These are phyloP conservation scores for Cerastoderma edule DNA, from an alignment of 2,888 invertebrate species.

Conservation along the genomic window DNA sequence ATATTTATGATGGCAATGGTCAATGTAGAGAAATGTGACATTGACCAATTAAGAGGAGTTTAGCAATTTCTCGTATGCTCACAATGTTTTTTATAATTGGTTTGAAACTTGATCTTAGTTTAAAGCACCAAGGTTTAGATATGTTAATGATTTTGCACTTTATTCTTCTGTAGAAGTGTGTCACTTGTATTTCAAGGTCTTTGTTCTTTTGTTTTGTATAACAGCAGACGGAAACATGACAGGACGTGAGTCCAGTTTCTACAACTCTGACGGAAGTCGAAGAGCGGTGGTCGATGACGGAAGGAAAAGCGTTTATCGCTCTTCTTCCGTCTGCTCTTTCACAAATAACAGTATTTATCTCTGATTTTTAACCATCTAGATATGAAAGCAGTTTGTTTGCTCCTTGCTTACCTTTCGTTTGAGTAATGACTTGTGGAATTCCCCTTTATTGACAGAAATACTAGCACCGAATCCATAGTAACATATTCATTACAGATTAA, in stretches of 20 bases:
- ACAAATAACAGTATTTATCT: slow-evolving; percentile 60
- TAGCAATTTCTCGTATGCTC: neutral
- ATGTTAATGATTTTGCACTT: neutral
- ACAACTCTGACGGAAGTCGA: slow-evolving; percentile 57
- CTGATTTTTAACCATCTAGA: slow-evolving; percentile 27
- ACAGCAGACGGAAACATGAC: slow-evolving; percentile 54
- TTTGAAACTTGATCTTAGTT: too few species aligned
- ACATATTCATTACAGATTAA: too few species aligned
- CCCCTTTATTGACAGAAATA: slow-evolving; percentile 9
- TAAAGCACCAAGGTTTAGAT: too few species aligned
- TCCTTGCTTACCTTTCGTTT: slow-evolving; percentile 20
- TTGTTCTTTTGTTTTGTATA: slow-evolving; percentile 19
- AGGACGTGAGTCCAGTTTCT: slow-evolving; percentile 60
- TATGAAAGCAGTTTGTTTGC: slow-evolving; percentile 17
- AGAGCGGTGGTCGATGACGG: slow-evolving; percentile 46
- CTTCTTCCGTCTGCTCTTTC: slow-evolving; percentile 51
- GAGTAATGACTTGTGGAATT: slow-evolving; percentile 18
- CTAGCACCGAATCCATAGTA: neutral
- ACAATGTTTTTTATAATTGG: slow-evolving; percentile 10
- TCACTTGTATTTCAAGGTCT: neutral
- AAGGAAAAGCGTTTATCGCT: slow-evolving; percentile 63
- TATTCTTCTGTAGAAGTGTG: neutral
- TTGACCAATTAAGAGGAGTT: too few species aligned
- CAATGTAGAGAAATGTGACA: too few species aligned
- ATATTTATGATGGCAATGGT: too few species aligned